Evolutionary conservation across 1,140 invertebrate genomes (phyloP), one percentile per base, ranked within the genome.

Genomic region (Trinorchestia longiramus): DNA sequence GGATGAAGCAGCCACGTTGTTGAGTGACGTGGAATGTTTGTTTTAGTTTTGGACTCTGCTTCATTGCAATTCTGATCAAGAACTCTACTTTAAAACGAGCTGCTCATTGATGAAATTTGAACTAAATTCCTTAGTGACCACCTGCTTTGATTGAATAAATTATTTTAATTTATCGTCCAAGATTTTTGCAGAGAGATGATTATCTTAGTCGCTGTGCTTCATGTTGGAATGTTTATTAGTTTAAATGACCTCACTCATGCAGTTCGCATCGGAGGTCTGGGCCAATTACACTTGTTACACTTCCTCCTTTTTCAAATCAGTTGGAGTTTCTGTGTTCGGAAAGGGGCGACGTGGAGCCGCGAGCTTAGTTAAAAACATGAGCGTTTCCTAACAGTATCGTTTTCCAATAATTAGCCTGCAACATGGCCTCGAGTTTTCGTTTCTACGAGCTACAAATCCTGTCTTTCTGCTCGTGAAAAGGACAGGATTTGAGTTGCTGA

Each of bases 391-490:
- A 47, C 92, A 43, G 43, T 47, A 94, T 94, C 92, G 92, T 47
- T 94, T 94, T 94, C 92, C 92, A 45, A 94, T 94, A 94, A 94
- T 94, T 94, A 94, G 92, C 92, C 44, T 40, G 92, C 88, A 90
- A 42, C 88, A 90, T 17, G 41, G 88, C 88, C 88, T 42, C 88
- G 8, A 90, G 88, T 90, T 90, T 36, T 90, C 43, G 88, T 90
- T 90, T 41, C 88, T 43, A 90, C 88, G 88, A 90, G 43, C 62
- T 23, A 77, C 62, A 77, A 77, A 77, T 77, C 62, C 28, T 77
- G 62, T 77, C 62, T 77, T 36, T 77, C 62, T 77, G 62, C 1
- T 28, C 1, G 62, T 77, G 62, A 53, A 53, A 53, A 53, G 47
- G 62, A 77, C 62, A 77, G 11, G 28, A 11, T 77, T 36, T 11